Evolutionary conservation across 2,888 invertebrate genomes (phyloP).

Genomic region (Pseudococcus jackbeardsleyi): DNA sequence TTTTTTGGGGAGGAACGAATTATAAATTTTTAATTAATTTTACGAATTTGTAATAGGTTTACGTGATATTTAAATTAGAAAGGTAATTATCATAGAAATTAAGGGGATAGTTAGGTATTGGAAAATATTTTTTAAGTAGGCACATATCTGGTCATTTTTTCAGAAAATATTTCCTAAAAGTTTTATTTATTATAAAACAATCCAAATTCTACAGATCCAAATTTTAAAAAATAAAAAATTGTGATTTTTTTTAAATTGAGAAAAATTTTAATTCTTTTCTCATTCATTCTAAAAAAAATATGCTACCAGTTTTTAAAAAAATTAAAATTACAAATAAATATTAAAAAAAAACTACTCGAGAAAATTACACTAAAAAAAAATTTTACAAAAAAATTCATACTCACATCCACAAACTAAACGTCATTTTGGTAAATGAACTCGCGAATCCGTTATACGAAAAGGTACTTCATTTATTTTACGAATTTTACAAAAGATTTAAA

Average conservation of each 20-base stretch:
- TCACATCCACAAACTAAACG: conserved; percentile 36
- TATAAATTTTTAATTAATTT: not conserved
- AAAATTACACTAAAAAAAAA: not conserved
- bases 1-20: not conserved
- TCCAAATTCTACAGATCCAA: not conserved
- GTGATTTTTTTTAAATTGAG: too few relatives aligned
- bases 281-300: not conserved
- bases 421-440: conserved; percentile 23
- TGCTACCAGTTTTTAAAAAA: not conserved
- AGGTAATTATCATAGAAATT: not conserved
- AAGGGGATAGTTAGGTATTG: not conserved
- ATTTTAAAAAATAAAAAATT: not conserved
- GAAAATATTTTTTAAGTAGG: not conserved
- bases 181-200: not conserved
- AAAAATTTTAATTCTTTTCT: not conserved
- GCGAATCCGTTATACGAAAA: conserved; percentile 44
- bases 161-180: too few relatives aligned
- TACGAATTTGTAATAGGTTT: not conserved
- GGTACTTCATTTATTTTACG: conserved; percentile 54
- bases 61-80: not conserved
- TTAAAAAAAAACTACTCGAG: not conserved
- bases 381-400: not conserved
- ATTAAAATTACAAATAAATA: not conserved
- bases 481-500: conserved; percentile 57
- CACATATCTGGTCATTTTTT: too few relatives aligned